Conservation (phyloP, 1,140 invertebrate genomes). For the Anastatus disparis region DNA sequence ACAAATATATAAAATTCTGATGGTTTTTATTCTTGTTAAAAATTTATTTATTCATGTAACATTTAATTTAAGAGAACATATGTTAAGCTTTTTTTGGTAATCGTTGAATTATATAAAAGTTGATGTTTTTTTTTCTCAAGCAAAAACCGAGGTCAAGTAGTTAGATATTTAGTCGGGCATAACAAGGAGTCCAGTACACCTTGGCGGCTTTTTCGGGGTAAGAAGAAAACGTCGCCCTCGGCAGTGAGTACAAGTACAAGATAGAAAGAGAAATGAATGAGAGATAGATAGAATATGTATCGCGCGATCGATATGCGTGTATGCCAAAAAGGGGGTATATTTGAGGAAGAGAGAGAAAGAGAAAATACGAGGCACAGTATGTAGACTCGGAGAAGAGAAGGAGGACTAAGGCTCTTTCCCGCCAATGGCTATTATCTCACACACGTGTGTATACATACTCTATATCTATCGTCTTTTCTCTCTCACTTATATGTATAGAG, state of each 20-base stretch:
- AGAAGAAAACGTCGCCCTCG: constrained; percentile 29
- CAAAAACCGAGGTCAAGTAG: too few species aligned
- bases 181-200: too few species aligned
- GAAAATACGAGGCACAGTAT: neutral
- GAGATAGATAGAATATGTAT: neutral
- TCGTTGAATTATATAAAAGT: too few species aligned
- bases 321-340: neutral
- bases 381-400: constrained; percentile 36
- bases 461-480: too few species aligned
- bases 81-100: too few species aligned
- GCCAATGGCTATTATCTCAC: constrained; percentile 60
- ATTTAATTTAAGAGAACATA: too few species aligned
- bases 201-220: constrained; percentile 27
- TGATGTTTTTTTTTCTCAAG: too few species aligned
- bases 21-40: too few species aligned
- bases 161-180: too few species aligned
- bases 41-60: too few species aligned
- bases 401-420: constrained; percentile 54
- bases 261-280: neutral
- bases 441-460: constrained; percentile 34
- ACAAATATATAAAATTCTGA: too few species aligned
- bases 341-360: neutral
- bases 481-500: too few species aligned
- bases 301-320: constrained; percentile 29
- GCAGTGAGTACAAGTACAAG: neutral